Evolutionary conservation across 2,888 invertebrate species (phyloP), one percentile per base, ranked within the genome.

Genomic region (Hylaea fasciaria): DNA sequence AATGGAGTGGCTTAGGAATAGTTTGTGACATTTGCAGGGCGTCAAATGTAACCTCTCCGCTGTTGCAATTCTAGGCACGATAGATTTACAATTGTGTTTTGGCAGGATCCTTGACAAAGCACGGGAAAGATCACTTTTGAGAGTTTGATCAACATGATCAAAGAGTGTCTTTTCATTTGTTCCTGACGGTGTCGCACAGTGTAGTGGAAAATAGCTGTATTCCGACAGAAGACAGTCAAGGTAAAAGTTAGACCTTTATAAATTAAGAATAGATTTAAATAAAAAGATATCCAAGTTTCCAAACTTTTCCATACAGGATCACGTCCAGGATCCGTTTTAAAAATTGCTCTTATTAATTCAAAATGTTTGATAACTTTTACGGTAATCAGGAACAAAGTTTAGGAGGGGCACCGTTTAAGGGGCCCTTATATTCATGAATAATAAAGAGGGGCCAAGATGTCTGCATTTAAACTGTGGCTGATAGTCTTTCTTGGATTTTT

Each of bases 381-480:
- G 65, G 70, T 71, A 73, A 75, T 74, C 73, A 67, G 68, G 73
- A 70, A 71, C 72, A 76, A 76, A 76, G 74, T 77, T 76, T 66
- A 63, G 63, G 70, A 48, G 51, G 53, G 49, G 61, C 62, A 51
- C 56, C 71, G 59, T 73, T 76, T 72, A 73, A 70, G 60, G 61
- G 22, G 44, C 49, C 62, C 64, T 68, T 70, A 73, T 76, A 77
- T 74, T 80, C 78, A 78, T 81, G 80, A 80, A 80, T 80, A 78
- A 78, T 78, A 77, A 78, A 68, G 62, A 67, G 71, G 65, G 66
- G 61, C 62, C 60, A 70, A 71, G 66, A 69, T 67, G 63, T 70
- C 70, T 67, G 71, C 67, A 68, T 72, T 76, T 70, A 68, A 68
- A 65, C 57, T 59, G 62, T 39, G 60, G 57, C 46, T 55, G 64